These are phyloP conservation scores for Aproaerema taeniolella DNA, from an alignment of 2,888 invertebrate species.

Conservation along the genomic window DNA sequence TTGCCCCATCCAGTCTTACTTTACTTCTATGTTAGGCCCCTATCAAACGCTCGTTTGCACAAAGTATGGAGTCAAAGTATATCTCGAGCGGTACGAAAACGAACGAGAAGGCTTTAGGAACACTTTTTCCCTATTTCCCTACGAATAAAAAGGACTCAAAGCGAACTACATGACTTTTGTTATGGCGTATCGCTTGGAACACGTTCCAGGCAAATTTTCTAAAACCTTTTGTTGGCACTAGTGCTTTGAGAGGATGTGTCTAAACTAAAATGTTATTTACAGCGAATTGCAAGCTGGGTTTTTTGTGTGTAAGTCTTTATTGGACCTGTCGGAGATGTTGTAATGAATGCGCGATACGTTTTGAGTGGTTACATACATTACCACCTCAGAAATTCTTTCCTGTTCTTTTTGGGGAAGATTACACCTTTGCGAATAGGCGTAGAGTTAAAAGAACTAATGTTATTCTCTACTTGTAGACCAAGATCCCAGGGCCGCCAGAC, in stretches of 20 bases:
- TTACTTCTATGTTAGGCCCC: conserved; percentile 21
- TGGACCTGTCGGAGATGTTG: not conserved
- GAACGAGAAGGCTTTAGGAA: conserved; percentile 53
- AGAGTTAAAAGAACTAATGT: too few species aligned
- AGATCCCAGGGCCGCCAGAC: too few species aligned
- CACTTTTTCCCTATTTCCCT: conserved; percentile 68
- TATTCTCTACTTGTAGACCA: too few species aligned
- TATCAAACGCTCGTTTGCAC: conserved; percentile 31
- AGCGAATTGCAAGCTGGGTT: too few species aligned
- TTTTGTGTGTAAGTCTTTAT: not conserved
- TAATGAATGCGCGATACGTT: not conserved
- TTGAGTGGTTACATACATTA: not conserved
- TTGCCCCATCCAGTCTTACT: not conserved
- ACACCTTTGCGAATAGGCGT: too few species aligned
- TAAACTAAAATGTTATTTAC: not conserved
- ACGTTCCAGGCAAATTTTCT: conserved; percentile 13
- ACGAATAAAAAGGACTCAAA: conserved; percentile 66
- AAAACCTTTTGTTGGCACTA: conserved; percentile 11
- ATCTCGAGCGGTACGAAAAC: conserved; percentile 45
- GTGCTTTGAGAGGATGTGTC: conserved; percentile 12
- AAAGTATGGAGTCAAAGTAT: conserved; percentile 22
- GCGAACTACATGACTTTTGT: conserved; percentile 69
- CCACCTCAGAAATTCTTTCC: too few species aligned
- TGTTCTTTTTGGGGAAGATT: too few species aligned
- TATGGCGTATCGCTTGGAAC: conserved; percentile 42